These are phyloP conservation scores for Prosapia bicincta DNA, from an alignment of 2,888 invertebrate species.

Conservation along the genomic window DNA sequence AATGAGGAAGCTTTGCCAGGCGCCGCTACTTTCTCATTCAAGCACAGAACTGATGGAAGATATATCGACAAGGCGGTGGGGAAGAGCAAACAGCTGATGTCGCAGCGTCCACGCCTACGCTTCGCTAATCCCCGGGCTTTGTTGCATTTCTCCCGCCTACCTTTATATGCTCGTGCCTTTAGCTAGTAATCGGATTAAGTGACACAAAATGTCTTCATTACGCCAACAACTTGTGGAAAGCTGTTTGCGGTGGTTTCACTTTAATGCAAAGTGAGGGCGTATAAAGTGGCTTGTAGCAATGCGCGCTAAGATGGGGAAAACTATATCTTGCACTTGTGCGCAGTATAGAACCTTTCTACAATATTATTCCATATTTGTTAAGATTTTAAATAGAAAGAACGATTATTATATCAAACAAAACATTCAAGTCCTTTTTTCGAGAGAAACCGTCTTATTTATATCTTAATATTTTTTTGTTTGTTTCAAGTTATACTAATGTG, in stretches of 20 bases:
- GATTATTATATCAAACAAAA: too few relatives aligned
- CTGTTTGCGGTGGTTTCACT: neutral
- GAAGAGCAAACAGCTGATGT: too few relatives aligned
- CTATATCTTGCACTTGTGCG: too few relatives aligned
- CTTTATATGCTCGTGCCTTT: slow-evolving; percentile 1
- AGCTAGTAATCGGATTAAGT: neutral
- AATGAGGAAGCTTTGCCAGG: neutral
- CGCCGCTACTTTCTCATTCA: neutral
- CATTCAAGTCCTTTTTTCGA: too few relatives aligned
- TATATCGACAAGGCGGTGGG: neutral
- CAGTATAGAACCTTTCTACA: too few relatives aligned
- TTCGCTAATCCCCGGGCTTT: too few relatives aligned
- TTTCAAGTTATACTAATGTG: too few relatives aligned
- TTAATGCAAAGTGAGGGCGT: neutral
- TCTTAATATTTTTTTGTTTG: too few relatives aligned
- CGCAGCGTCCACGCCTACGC: neutral
- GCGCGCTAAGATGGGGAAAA: too few relatives aligned
- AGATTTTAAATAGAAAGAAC: too few relatives aligned
- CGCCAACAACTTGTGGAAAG: neutral
- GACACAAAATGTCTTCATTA: neutral
- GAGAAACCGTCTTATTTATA: too few relatives aligned
- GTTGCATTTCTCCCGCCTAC: slow-evolving; percentile 10
- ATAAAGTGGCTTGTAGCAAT: neutral
- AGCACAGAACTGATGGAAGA: neutral
- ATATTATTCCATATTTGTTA: too few relatives aligned